Evolutionary conservation across 2,797 vertebrate genomes (phyloP), one percentile per base, ranked within the genome.

Genomic region (Cuculus canorus): DNA sequence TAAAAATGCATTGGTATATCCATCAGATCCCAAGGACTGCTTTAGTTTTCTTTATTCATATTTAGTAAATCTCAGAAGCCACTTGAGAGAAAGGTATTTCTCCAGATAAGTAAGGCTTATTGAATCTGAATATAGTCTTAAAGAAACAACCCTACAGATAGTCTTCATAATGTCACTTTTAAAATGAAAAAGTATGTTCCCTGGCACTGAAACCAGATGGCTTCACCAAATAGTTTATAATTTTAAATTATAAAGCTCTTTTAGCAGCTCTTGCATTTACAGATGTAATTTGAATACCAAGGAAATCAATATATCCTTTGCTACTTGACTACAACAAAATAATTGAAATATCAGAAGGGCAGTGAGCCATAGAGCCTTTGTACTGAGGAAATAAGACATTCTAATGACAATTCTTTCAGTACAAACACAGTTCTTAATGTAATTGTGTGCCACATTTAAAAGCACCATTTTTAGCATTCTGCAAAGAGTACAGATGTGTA

Each of bases 311-410:
- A 98, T 96, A 76, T 96, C 37, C 95, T 97, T 97, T 96, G 94
- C 94, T 96, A 83, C 96, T 91, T 94, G 96, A 97, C 98, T 98
- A 96, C 86, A 95, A 91, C 73, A 82, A 96, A 97, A 97, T 98
- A 98, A 98, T 97, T 98, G 96, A 97, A 97, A 97, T 97, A 97
- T 98, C 97, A 97, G 90, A 97, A 95, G 96, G 86, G 92, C 94
- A 96, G 90, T 82, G 97, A 97, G 93, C 95, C 91, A 91, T 35
- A 77, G 91, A 94, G 48, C 37, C 93, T 97, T 97, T 97, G 90
- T 96, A 80, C 78, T 71, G 64, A 92, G 91, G 70, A 94, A 97
- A 94, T 95, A 90, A 96, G 85, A 80, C 64, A 71, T 96, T 93
- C 69, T 95, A 93, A 96, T 87, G 77, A 69, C 25, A 90, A 87